Evolutionary conservation across 2,797 vertebrate species (phyloP).

Genomic region (Brotula barbata): DNA sequence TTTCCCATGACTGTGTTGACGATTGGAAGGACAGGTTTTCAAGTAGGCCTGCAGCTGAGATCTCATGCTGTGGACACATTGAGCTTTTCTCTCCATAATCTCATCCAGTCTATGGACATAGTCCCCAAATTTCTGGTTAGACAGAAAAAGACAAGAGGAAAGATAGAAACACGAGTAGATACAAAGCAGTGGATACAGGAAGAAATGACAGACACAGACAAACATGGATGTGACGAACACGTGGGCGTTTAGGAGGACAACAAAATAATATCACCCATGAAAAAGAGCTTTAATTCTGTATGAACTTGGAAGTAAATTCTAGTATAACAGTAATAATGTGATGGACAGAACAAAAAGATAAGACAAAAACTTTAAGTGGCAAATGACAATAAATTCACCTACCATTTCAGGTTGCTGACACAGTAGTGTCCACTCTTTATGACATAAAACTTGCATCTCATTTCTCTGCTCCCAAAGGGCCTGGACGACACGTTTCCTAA

Average conservation of each 20-base stretch:
- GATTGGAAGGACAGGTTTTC: slow-evolving; percentile 24
- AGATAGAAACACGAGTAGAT: neutral
- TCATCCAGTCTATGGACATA: slow-evolving; percentile 83
- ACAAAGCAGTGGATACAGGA: neutral
- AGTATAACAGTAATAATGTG: neutral
- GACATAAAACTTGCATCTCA: slow-evolving; percentile 82
- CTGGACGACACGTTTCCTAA: slow-evolving; percentile 79
- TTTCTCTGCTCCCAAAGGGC: slow-evolving; percentile 83
- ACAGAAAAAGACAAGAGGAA: slow-evolving; percentile 17
- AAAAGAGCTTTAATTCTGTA: neutral
- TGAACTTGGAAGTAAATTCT: neutral
- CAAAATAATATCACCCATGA: neutral
- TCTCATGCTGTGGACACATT: slow-evolving; percentile 80
- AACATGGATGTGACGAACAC: no score
- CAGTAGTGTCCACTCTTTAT: slow-evolving; percentile 81
- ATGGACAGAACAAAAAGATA: slow-evolving; percentile 1
- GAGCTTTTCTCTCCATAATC: slow-evolving; percentile 81
- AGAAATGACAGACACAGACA: no score
- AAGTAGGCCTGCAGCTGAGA: slow-evolving; percentile 80
- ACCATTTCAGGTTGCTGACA: slow-evolving; percentile 80
- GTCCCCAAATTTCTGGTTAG: slow-evolving; percentile 81
- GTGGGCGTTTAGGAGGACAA: neutral
- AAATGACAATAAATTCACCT: slow-evolving; percentile 12
- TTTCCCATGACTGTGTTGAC: slow-evolving; percentile 14
- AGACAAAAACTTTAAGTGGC: neutral